Base-by-base conservation (phyloP, 2,113 vertebrate genomes). In the Thinocorus orbignyianus region DNA sequence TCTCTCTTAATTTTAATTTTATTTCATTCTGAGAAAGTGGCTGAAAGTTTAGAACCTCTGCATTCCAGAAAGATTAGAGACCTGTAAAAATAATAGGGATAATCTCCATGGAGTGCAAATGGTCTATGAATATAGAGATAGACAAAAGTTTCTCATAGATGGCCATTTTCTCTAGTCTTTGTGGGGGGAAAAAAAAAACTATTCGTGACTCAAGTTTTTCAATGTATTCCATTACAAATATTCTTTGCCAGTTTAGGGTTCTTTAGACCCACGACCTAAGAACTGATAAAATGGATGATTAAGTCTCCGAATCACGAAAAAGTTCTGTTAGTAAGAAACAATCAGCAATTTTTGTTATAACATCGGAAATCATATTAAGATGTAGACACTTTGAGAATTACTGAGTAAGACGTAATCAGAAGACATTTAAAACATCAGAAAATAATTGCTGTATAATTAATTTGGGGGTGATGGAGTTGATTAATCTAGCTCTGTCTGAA, bases 361-460 rank as follows among this genome's bases (percentile, higher is more conserved):
- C 78, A 88, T 97, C 90, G 85, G 95, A 97, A 97, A 97, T 97
- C 92, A 46, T 92, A 94, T 93, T 96, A 95, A 95, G 74, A 70
- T 96, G 92, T 92, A 95, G 93, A 94, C 71, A 88, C 76, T 87
- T 88, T 44, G 92, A 66, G 94, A 97, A 97, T 97, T 97, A 95
- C 95, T 89, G 91, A 96, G 88, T 90, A 95, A 96, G 92, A 94
- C 26, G 4, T 93, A 96, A 96, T 96, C 96, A 97, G 95, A 97
- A 96, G 94, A 95, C 95, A 96, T 96, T 95, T 96, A 95, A 95
- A 95, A 95, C 83, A 96, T 96, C 95, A 95, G 91, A 97, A 91
- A 96, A 92, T 97, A 96, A 97, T 96, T 97, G 88, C 94, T 86
- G 94, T 93, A 91, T 97, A 97, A 95, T 97, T 97, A 97, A 95